Evolutionary conservation across 2,113 vertebrate genomes (phyloP).

Genomic region (Tor tambroides): DNA sequence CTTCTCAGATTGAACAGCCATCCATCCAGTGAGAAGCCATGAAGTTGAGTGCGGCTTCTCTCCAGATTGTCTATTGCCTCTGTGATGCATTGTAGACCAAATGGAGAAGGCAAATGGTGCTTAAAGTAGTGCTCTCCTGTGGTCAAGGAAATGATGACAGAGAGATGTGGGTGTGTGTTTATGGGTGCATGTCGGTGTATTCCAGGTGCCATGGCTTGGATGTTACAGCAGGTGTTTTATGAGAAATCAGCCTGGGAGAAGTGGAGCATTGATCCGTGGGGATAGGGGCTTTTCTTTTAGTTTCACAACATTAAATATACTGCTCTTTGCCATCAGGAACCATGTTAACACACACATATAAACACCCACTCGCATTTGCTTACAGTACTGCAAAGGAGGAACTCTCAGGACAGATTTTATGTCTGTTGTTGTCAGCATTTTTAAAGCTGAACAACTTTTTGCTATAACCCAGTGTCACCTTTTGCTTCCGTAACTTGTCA

Average conservation of each 20-base stretch:
- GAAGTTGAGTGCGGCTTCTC: slow-evolving; percentile 46
- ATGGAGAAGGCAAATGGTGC: slow-evolving; percentile 49
- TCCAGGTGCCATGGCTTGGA: neutral
- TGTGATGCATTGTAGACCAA: slow-evolving; percentile 42
- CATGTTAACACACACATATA: slow-evolving; percentile 21
- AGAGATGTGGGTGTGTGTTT: slow-evolving; percentile 13
- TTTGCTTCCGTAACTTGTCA: neutral
- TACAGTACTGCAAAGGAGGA: neutral
- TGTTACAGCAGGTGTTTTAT: slow-evolving; percentile 41
- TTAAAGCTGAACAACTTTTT: neutral
- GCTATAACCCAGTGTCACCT: slow-evolving; percentile 5
- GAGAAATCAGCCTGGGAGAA: slow-evolving; percentile 35
- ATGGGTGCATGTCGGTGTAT: slow-evolving; percentile 16
- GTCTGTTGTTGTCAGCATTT: slow-evolving; percentile 8
- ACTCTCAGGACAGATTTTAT: neutral
- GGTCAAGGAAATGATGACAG: slow-evolving; percentile 33
- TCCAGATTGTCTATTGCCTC: slow-evolving; percentile 51
- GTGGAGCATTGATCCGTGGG: slow-evolving; percentile 38
- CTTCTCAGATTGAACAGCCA: slow-evolving; percentile 19
- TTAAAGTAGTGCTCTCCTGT: slow-evolving; percentile 53
- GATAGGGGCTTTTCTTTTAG: slow-evolving; percentile 12
- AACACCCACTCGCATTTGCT: neutral
- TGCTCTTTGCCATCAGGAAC: slow-evolving; percentile 21
- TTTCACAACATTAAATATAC: slow-evolving; percentile 42
- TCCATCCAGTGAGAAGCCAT: slow-evolving; percentile 33